Evolutionary conservation across 2,888 invertebrate genomes (phyloP).

Genomic region (Cecidostiba fungosa): DNA sequence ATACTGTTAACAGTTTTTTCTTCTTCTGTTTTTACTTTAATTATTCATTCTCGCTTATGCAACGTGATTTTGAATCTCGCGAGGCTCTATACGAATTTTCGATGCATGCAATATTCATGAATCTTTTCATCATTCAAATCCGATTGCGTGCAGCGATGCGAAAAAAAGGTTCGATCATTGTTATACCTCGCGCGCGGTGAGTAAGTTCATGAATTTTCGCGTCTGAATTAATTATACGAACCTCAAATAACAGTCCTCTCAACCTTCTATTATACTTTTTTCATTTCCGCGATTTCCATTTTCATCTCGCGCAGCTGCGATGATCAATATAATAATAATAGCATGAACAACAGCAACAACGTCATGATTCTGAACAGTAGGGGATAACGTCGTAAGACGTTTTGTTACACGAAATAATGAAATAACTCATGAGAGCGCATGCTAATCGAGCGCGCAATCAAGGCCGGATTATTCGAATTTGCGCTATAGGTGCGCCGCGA

Average conservation of each 20-base stretch:
- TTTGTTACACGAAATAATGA: constrained; percentile 25
- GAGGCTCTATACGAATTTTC: background rate
- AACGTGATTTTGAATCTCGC: background rate
- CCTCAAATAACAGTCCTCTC: constrained; percentile 20
- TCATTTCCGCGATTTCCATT: constrained; percentile 57
- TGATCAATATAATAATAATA: background rate
- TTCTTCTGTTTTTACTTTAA: constrained; percentile 28
- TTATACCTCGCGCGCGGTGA: constrained; percentile 18
- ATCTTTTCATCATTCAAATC: background rate
- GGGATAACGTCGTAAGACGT: constrained; percentile 5
- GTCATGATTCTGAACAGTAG: no score
- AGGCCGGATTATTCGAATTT: constrained; percentile 25
- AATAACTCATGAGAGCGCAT: background rate
- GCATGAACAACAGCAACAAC: no score
- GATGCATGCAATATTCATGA: background rate
- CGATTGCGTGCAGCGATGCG: background rate
- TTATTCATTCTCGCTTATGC: constrained; percentile 14
- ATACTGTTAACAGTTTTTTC: background rate
- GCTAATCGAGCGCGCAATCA: constrained; percentile 41
- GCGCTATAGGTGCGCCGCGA: constrained; percentile 15
- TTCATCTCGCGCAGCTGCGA: constrained; percentile 2
- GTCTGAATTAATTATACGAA: background rate
- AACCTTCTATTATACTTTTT: constrained; percentile 52
- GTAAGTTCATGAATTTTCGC: constrained; percentile 15
- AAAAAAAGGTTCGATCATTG: constrained; percentile 13